A percentile compares a stretch with the other conserved stretches of the same genome.
These are phyloP conservation scores for Caenorhabditis remanei DNA, from an alignment of 1,140 invertebrate species.

Conservation along the genomic window DNA sequence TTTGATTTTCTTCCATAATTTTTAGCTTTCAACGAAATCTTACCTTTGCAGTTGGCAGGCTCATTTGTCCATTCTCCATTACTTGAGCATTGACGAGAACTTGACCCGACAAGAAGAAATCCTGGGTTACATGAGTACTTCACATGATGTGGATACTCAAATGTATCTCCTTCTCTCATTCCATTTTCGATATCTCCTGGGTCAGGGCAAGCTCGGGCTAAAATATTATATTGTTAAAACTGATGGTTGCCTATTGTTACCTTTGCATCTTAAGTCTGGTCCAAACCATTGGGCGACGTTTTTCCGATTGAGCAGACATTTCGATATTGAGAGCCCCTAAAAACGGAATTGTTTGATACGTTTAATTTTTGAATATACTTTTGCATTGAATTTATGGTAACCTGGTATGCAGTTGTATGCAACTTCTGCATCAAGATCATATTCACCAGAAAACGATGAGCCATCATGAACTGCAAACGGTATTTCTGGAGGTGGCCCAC, in stretches of 20 bases:
- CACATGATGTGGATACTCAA: slow-evolving; percentile 88
- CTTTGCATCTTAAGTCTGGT: slow-evolving; percentile 92
- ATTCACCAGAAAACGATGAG: slow-evolving; percentile 79
- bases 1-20: not conserved
- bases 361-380: not conserved
- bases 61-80: slow-evolving; percentile 79
- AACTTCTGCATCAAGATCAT: slow-evolving; percentile 82
- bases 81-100: slow-evolving; percentile 77
- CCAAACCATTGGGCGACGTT: slow-evolving; percentile 89
- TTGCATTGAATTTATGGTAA: slow-evolving; percentile 81
- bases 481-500: slow-evolving; percentile 87
- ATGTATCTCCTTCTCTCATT: slow-evolving; percentile 89
- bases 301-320: slow-evolving; percentile 88
- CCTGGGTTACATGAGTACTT: slow-evolving; percentile 78
- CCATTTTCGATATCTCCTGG: slow-evolving; percentile 91
- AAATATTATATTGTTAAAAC: slow-evolving; percentile 54
- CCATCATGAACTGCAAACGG: slow-evolving; percentile 90
- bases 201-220: slow-evolving; percentile 87
- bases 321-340: slow-evolving; percentile 83
- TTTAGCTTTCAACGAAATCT: not conserved
- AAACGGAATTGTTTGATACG: not conserved
- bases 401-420: slow-evolving; percentile 91
- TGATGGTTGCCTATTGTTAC: slow-evolving; percentile 80
- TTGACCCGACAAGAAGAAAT: slow-evolving; percentile 78
- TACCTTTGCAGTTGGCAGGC: slow-evolving; percentile 78